These are phyloP conservation scores for Benitochromis conjunctus DNA, from an alignment of 2,113 vertebrate genomes.

Conservation along the genomic window DNA sequence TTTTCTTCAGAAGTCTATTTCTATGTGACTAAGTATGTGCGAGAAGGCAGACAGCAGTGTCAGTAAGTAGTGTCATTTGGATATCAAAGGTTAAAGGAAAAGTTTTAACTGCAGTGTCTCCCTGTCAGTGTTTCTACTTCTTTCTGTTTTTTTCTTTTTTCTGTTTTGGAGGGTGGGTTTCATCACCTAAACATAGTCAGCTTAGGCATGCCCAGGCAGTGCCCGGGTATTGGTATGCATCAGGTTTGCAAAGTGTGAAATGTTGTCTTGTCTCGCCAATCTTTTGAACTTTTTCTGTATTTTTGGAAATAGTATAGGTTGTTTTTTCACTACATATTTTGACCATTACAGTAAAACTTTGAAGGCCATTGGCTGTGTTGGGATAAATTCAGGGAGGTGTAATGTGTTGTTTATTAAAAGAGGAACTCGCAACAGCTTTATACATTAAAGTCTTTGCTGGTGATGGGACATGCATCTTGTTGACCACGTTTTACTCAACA, in stretches of 20 bases:
- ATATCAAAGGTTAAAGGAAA: background rate
- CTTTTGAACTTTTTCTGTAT: background rate
- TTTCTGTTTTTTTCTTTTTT: background rate
- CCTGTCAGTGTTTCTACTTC: background rate
- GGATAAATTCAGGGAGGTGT: background rate
- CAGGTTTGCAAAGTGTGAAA: slow-evolving; percentile 6
- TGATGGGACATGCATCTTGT: background rate
- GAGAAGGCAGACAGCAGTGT: background rate
- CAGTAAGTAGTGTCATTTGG: background rate
- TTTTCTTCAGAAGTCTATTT: background rate
- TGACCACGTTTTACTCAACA: background rate
- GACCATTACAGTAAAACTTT: background rate
- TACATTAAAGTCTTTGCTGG: background rate
- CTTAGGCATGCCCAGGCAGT: slow-evolving; percentile 64
- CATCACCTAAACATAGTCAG: slow-evolving; percentile 42
- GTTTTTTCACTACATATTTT: background rate
- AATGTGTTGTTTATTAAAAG: background rate
- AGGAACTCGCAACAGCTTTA: background rate
- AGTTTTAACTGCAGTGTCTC: background rate
- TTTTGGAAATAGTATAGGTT: background rate
- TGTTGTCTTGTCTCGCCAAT: background rate
- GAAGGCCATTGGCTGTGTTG: background rate
- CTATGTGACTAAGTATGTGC: background rate
- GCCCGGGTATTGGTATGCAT: slow-evolving; percentile 61
- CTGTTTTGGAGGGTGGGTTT: background rate